Percentiles rank a stretch among this genome's conserved stretches.
These are phyloP conservation scores for Caradrina clavipalpis DNA, from an alignment of 2,888 invertebrate species.

Conservation along the genomic window DNA sequence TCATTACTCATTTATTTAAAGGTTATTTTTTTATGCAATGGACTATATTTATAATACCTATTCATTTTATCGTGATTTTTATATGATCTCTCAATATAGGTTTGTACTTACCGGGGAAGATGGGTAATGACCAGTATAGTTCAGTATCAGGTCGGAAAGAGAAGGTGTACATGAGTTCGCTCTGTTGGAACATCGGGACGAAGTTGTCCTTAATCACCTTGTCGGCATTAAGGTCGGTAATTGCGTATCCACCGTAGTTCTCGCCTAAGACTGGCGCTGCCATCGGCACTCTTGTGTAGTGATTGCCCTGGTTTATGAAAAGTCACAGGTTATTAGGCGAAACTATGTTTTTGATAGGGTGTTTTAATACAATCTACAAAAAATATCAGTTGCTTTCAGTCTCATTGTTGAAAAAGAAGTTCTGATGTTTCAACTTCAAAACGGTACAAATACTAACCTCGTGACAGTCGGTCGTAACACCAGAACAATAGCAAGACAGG, in stretches of 20 bases:
- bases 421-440: not conserved
- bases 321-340: not conserved
- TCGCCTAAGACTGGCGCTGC: conserved; percentile 84
- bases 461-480: conserved; percentile 94
- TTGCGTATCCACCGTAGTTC: conserved; percentile 81
- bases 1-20: no score
- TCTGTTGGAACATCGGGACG: conserved; percentile 79
- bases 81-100: not conserved
- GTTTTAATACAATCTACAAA: not conserved
- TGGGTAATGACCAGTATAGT: conserved; percentile 85
- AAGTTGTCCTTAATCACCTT: conserved; percentile 80
- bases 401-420: no score
- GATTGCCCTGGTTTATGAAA: conserved; percentile 72
- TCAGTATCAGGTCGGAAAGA: conserved; percentile 74
- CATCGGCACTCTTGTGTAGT: conserved; percentile 78
- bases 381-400: no score
- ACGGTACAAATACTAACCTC: conserved; percentile 82
- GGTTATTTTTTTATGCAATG: no score
- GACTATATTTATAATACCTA: no score
- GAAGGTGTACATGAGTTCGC: conserved; percentile 84
- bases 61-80: no score
- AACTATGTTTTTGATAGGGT: not conserved
- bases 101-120: conserved; percentile 79
- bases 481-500: conserved; percentile 96
- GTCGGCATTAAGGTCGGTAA: conserved; percentile 81